Base-by-base conservation (phyloP, 1,140 invertebrate genomes). In the Drosophila chauvacae region DNA sequence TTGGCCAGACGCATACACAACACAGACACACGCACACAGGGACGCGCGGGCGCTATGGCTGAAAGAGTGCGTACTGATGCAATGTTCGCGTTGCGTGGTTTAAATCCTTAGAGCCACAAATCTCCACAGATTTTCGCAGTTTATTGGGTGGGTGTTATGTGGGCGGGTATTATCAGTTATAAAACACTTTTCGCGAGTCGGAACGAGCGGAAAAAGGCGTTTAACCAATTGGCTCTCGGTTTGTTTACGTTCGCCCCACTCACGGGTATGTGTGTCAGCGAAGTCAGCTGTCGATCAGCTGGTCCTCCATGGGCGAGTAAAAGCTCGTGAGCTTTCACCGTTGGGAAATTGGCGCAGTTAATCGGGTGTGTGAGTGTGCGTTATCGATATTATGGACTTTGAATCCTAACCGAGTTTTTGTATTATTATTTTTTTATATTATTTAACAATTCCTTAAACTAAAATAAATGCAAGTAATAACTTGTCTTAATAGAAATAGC, bases 41-140 rank as follows among this genome's bases (percentile, higher is more conserved):
- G n/a, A 51, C 50, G 50, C 44, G 18, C 35, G 74, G 62, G 76
- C 68, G 79, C 77, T 80, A 51, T 48, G 76, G 41, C 56, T 53
- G 74, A 69, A 78, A 86, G 69, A 86, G 58, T 75, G 72, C 73
- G 64, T 79, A 84, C 84, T 87, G 84, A 87, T 87, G 84, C 84
- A 87, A 87, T 71, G 61, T 64, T 33, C 33, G 44, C 51, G 77
- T 50, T 59, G 61, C 50, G 23, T 86, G 73, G 61, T 57, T 72
- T 23, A 71, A 70, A 30, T 42, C 9, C n/a, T 14, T n/a, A n/a
- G 13, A 48, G 4, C 9, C 10, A 1, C 9, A 30, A 23, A 14
- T 13, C 4, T 13, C 1, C 30, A 10, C 33, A 6, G 44, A 23
- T 30, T 44, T 6, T 11, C 9, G 0, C 10, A n/a, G 6, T 55